Percentiles rank a stretch among this genome's conserved stretches.
Conservation (phyloP, 2,888 invertebrate species). For the Zygaena filipendulae region DNA sequence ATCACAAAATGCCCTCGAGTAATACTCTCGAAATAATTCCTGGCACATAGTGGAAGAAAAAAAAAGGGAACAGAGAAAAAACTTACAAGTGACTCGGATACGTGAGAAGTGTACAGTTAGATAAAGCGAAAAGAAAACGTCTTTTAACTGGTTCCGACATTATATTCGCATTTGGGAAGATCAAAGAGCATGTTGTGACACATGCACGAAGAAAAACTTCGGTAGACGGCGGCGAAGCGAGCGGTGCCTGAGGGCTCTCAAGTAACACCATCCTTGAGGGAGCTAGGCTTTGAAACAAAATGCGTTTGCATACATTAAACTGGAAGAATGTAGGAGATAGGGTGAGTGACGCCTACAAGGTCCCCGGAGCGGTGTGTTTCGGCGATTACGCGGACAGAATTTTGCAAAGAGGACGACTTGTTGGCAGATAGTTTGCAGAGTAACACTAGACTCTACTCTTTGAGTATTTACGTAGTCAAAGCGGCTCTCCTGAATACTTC, state of each 20-base stretch:
- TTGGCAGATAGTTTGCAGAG: constrained; percentile 60
- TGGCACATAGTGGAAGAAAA: too few species aligned
- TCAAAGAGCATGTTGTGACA: constrained; percentile 64
- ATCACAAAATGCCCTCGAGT: constrained; percentile 35
- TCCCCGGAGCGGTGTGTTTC: constrained; percentile 56
- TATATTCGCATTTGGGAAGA: constrained; percentile 65
- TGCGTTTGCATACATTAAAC: constrained; percentile 70
- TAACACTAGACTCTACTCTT: constrained; percentile 57
- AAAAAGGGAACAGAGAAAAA: constrained; percentile 27
- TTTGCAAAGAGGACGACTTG: constrained; percentile 46
- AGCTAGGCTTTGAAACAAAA: constrained; percentile 67
- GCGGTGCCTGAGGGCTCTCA: constrained; percentile 48
- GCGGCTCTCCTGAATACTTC: constrained; percentile 49
- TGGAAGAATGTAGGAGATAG: constrained; percentile 66
- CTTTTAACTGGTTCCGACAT: constrained; percentile 59
- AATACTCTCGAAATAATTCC: constrained; percentile 33
- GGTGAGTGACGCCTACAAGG: constrained; percentile 46
- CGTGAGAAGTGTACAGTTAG: constrained; percentile 31
- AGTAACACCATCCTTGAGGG: constrained; percentile 58
- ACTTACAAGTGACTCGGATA: too few species aligned
- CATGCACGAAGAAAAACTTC: constrained; percentile 47
- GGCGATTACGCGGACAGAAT: constrained; percentile 66
- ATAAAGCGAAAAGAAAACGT: too few species aligned
- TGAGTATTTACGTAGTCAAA: constrained; percentile 54
- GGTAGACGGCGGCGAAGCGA: constrained; percentile 34